Evolutionary conservation across 1,140 invertebrate species (phyloP), one percentile per base, ranked within the genome.

Genomic region (Drosophila punjabiensis): DNA sequence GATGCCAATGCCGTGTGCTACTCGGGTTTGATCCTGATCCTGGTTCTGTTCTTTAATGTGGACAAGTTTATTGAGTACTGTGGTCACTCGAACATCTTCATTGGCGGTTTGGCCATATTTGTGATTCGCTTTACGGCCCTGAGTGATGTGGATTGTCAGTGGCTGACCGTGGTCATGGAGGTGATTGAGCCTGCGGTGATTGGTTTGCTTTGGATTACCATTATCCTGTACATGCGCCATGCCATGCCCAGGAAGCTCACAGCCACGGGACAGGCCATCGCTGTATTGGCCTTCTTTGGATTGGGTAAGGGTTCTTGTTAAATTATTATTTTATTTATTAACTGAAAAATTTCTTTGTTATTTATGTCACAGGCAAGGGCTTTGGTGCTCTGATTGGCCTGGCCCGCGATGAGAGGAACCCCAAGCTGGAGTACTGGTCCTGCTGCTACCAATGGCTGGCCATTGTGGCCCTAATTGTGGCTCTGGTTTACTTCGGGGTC

Each of bases 61-160:
- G 97, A 98, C 80, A 95, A 95, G 79, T 94, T 98, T 32, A 96
- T 98, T 4, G 96, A 97, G 92, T 97, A 96, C 92, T 96, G 97
- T 58, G 97, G 97, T 5, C 96, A 97, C 92, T 96, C 96, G 70
- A 97, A 98, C 92, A 94, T 98, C 59, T 95, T 98, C 69, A 97
- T 97, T 76, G 94, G 95, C 45, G 96, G 96, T 24, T 96, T 97
- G 81, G 95, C 96, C 5, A 95, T 97, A 79, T 98, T 97, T 92
- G 96, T 97, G 47, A 93, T 97, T 35, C 94, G 96, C 65, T 97
- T 96, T 82, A 95, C 96, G 39, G 95, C 95, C 50, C 93, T 97
- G 71, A 96, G 95, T n/a, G 95, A 97, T 30, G 90, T 94, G 2
- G 94, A 95, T 10, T 67, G 55, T 18, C 95, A 96, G 47, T 95